Base-by-base conservation (phyloP, 92 coral and sea anemone species). In the Muricea muricata region DNA sequence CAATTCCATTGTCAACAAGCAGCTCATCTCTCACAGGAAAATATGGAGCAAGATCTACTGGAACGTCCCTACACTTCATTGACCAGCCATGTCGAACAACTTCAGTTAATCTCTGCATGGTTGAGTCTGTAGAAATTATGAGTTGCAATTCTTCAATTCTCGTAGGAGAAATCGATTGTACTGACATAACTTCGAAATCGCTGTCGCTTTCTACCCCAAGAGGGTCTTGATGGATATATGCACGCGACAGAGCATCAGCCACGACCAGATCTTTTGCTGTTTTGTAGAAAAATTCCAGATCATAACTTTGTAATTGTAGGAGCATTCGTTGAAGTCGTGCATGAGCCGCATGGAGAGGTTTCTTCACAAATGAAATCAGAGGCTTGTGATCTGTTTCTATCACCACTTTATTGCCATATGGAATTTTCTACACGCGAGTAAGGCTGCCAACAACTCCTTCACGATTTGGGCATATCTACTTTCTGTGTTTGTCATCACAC, bases 361-460 rank as follows among this genome's bases (percentile, higher is more conserved):
- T 87, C 61, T 81, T 81, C 25, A 80, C 85, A 0, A 80, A 80
- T 46, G 69, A 75, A 25, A 75, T 80, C 2, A 87, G 55, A 23
- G 90, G 90, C 66, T 87, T 80, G 68, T 87, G 90, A 61, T 80
- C 90, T 13, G 86, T 71, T 58, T 87, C 90, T 14, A 87, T 80
- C 37, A 33, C 83, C 7, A 42, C 73, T 87, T 87, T 74, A 31
- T 70, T 25, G 57, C 83, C 84, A 45, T 85, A 85, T 46, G 73
- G 20, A 85, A 47, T 45, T 76, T 85, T 8, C 18, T 65, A 68
- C 85, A 68, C 26, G 89, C 80, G 50, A 78, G 60, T 24, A 79
- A 47, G 0, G 82, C 90, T 4, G 75, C 45, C 29, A 87, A 78
- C 37, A 87, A 73, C 56, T 86, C 80, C 45, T 86, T 79, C 32